Evolutionary conservation across 2,797 vertebrate genomes (phyloP).

Genomic region (Hippopotamyrus pictus): DNA sequence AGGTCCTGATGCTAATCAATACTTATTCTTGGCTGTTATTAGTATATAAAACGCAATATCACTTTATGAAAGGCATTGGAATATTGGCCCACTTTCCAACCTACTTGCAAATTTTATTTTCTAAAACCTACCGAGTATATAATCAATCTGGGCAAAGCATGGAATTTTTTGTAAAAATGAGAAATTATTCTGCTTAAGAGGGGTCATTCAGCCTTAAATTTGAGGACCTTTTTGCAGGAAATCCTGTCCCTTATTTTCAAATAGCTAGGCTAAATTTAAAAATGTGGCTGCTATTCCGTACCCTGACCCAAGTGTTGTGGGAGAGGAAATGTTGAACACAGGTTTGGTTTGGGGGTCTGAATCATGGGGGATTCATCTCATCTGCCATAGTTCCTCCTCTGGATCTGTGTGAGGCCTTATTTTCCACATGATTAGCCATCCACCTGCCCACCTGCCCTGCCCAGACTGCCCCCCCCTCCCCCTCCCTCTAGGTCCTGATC

Average conservation of each 20-base stretch:
- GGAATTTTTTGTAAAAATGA: background rate
- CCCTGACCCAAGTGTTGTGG: background rate
- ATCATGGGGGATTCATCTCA: slow-evolving; percentile 47
- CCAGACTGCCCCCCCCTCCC: background rate
- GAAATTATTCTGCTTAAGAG: background rate
- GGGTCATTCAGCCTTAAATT: background rate
- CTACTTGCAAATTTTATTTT: slow-evolving; percentile 45
- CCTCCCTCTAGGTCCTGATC: slow-evolving; percentile 29
- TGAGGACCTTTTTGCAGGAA: background rate
- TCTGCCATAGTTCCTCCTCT: slow-evolving; percentile 31
- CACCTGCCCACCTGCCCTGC: slow-evolving; percentile 57
- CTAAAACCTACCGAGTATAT: slow-evolving; percentile 43
- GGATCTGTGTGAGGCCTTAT: slow-evolving; percentile 62
- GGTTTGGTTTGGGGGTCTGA: background rate
- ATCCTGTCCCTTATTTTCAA: background rate
- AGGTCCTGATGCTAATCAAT: slow-evolving; percentile 59
- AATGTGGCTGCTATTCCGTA: background rate
- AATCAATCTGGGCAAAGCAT: slow-evolving; percentile 36
- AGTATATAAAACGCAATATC: slow-evolving; percentile 56
- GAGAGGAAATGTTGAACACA: background rate
- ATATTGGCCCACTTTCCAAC: slow-evolving; percentile 57
- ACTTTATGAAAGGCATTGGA: slow-evolving; percentile 52
- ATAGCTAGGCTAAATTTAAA: background rate
- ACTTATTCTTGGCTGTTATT: slow-evolving; percentile 54
- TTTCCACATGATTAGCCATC: slow-evolving; percentile 72